Percentiles rank a stretch among this genome's conserved stretches.
These are phyloP conservation scores for Echinarachnius parma DNA, from an alignment of 53 echinoderm and acorn worm species.

Conservation along the genomic window DNA sequence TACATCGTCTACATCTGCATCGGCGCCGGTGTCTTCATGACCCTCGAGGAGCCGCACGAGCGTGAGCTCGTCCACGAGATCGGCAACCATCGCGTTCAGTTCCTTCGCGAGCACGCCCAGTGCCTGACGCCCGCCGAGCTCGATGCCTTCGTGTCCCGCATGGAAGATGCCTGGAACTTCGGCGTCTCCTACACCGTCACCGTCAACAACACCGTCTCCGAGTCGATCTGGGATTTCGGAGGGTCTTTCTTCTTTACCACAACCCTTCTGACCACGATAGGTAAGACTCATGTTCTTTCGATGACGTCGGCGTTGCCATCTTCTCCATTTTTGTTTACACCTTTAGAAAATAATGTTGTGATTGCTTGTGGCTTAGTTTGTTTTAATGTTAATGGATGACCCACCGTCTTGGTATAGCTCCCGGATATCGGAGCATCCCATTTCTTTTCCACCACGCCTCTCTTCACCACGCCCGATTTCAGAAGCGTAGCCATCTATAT, in stretches of 20 bases:
- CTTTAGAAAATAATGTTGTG: not conserved
- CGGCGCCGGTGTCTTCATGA: conserved; percentile 42
- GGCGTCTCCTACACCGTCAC: conserved; percentile 26
- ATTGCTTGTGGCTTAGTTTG: not conserved
- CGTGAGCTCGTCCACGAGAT: not conserved
- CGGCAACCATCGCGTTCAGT: not conserved
- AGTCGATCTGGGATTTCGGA: conserved; percentile 82
- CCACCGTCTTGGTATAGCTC: no score
- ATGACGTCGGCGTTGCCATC: not conserved
- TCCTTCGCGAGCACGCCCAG: conserved; percentile 9
- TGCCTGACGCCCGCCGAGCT: conserved; percentile 45
- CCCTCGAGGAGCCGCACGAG: conserved; percentile 32
- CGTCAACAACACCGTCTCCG: conserved; percentile 23
- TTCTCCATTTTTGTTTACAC: not conserved
- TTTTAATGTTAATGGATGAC: no score
- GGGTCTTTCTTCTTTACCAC: conserved; percentile 89
- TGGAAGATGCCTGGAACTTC: conserved; percentile 48
- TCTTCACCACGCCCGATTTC: no score
- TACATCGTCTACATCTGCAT: conserved; percentile 38
- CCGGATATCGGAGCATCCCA: no score
- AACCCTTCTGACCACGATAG: conserved; percentile 88
- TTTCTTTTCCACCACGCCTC: no score
- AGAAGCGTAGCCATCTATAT: no score
- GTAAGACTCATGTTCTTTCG: conserved; percentile 48
- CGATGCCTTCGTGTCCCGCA: conserved; percentile 13